Evolutionary conservation across 64 coral and sea anemone species (phyloP).

Genomic region (Montipora capricornis): DNA sequence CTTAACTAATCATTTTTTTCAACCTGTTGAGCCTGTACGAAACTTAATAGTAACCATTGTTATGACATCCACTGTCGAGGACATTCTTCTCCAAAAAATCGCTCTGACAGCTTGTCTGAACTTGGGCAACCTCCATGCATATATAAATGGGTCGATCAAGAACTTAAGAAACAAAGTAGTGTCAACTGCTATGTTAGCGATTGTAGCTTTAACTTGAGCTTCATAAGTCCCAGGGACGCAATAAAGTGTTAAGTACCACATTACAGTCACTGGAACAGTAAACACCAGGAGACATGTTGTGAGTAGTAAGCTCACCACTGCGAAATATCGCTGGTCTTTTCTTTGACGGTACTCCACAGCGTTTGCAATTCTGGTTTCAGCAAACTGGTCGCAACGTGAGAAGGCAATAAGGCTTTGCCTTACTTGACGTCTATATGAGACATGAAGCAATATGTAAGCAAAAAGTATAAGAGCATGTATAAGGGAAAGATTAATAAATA

Average conservation of each 20-base stretch:
- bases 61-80: neutral
- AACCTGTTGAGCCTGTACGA: neutral
- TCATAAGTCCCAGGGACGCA: slow-evolving; percentile 23
- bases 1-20: neutral
- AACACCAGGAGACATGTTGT: slow-evolving; percentile 68
- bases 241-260: slow-evolving; percentile 77
- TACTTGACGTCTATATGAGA: slow-evolving; percentile 70
- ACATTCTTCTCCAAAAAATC: slow-evolving; percentile 11
- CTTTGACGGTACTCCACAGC: slow-evolving; percentile 12
- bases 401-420: neutral
- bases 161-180: slow-evolving; percentile 77
- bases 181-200: slow-evolving; percentile 59
- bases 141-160: slow-evolving; percentile 83
- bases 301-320: slow-evolving; percentile 58
- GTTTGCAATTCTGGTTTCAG: neutral
- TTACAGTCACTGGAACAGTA: slow-evolving; percentile 51
- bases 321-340: slow-evolving; percentile 56
- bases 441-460: slow-evolving; percentile 53
- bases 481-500: slow-evolving; percentile 64
- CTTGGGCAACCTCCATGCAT: slow-evolving; percentile 68
- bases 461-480: slow-evolving; percentile 61
- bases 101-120: slow-evolving; percentile 53
- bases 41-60: slow-evolving; percentile 15
- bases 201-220: slow-evolving; percentile 36
- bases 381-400: neutral